These are phyloP conservation scores for Zygogramma bicolorata DNA, from an alignment of 2,888 invertebrate genomes.

Conservation along the genomic window DNA sequence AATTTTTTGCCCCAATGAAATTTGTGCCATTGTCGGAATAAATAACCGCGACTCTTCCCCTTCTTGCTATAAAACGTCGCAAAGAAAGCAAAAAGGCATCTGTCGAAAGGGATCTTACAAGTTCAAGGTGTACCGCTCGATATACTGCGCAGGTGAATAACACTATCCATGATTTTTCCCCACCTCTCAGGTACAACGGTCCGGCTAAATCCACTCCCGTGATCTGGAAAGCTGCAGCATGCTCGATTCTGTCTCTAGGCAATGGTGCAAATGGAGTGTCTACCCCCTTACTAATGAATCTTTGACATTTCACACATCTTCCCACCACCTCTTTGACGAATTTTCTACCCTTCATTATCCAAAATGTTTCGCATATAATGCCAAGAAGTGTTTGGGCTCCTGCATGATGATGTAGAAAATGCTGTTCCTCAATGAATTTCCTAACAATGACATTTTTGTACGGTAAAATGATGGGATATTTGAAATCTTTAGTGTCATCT, in stretches of 20 bases:
- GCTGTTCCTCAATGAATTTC: constrained; percentile 35
- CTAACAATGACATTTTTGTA: constrained; percentile 41
- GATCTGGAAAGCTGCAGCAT: constrained; percentile 52
- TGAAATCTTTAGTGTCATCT: neutral
- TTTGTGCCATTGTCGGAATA: too few relatives aligned
- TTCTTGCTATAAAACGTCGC: constrained; percentile 42
- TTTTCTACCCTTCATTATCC: constrained; percentile 38
- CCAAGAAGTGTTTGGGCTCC: constrained; percentile 35
- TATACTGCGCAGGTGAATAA: constrained; percentile 62
- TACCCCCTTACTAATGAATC: constrained; percentile 38
- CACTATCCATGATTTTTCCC: constrained; percentile 55
- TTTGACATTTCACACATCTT: constrained; percentile 40
- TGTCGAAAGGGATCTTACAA: constrained; percentile 53
- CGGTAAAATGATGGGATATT: too few relatives aligned
- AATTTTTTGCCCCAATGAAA: too few relatives aligned
- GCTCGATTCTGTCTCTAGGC: constrained; percentile 51
- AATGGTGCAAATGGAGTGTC: constrained; percentile 45
- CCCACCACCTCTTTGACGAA: constrained; percentile 30
- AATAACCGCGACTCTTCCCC: constrained; percentile 3
- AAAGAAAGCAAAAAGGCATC: constrained; percentile 7
- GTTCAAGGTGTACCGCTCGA: constrained; percentile 60
- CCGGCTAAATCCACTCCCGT: constrained; percentile 59
- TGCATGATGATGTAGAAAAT: constrained; percentile 28
- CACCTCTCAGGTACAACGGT: constrained; percentile 53
- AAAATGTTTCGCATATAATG: constrained; percentile 40